phyloP scores from a whole-genome alignment of 35 echinoderm and acorn worm species.

The Patiria miniata region DNA sequence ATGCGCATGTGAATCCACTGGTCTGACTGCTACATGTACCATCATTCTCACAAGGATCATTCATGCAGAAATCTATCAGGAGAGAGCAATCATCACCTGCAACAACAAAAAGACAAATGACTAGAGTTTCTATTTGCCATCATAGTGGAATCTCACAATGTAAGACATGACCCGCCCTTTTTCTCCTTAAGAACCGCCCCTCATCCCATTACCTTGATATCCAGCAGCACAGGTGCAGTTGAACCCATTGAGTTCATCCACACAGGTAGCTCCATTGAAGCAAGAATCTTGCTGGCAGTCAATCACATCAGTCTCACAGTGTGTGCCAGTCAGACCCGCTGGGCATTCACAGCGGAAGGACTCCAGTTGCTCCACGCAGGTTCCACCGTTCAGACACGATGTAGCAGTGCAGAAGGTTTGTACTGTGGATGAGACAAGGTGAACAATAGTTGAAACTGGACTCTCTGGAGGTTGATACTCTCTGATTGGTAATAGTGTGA shows the following conservation, averaged over 20 bases:
- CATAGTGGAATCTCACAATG: too few relatives aligned
- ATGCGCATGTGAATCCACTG: conserved; percentile 1
- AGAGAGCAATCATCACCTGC: conserved; percentile 17
- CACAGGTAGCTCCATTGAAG: conserved; percentile 59
- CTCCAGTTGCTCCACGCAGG: conserved; percentile 16
- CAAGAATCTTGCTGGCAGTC: conserved; percentile 66
- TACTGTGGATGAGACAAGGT: neutral
- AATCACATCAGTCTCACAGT: conserved; percentile 44
- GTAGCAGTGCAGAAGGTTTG: neutral
- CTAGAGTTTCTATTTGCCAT: too few relatives aligned
- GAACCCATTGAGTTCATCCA: conserved; percentile 62
- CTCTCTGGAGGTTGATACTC: neutral
- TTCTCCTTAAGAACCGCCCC: too few relatives aligned
- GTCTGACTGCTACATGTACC: neutral
- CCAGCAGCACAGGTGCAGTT: conserved; percentile 51
- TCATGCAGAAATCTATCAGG: neutral
- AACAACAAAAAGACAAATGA: neutral
- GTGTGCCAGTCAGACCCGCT: neutral
- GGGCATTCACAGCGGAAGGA: conserved; percentile 27
- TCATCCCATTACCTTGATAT: conserved; percentile 37
- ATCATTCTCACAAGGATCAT: too few relatives aligned
- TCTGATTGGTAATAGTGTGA: too few relatives aligned
- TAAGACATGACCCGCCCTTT: too few relatives aligned
- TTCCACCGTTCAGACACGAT: conserved; percentile 52
- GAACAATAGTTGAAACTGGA: neutral